Evolutionary conservation across 92 coral and sea anemone genomes (phyloP).

Genomic region (Porites evermanni): DNA sequence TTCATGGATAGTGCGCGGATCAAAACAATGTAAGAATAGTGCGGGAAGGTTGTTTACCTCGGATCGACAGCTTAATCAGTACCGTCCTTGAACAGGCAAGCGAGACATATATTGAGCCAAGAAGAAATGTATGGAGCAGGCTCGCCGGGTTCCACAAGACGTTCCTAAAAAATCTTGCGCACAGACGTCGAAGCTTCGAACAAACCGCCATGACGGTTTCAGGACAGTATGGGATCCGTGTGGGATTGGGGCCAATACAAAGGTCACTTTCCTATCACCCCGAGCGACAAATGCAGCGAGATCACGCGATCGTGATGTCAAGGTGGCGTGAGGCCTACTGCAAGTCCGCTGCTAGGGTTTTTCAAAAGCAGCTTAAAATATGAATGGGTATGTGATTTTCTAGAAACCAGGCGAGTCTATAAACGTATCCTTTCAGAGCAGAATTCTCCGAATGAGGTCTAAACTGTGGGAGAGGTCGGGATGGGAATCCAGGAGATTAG

Average conservation of each 20-base stretch:
- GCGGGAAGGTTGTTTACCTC: conserved; percentile 51
- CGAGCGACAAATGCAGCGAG: too few species aligned
- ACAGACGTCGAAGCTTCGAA: conserved; percentile 4
- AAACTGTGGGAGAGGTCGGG: too few species aligned
- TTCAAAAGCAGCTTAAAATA: too few species aligned
- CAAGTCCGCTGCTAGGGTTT: too few species aligned
- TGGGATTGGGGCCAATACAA: neutral
- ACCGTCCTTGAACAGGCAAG: conserved; percentile 79
- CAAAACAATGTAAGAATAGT: neutral
- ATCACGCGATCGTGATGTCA: neutral
- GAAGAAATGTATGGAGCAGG: conserved; percentile 42
- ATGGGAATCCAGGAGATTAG: too few species aligned
- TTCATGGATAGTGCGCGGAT: neutral
- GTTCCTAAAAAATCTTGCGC: neutral
- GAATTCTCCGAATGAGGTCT: too few species aligned
- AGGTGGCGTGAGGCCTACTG: too few species aligned
- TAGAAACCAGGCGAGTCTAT: too few species aligned
- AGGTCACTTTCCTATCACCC: neutral
- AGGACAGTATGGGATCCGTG: neutral
- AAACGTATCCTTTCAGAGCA: too few species aligned
- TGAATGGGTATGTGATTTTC: too few species aligned
- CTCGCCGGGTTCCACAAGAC: conserved; percentile 42
- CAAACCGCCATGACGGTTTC: neutral
- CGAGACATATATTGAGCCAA: conserved; percentile 32
- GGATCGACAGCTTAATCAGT: conserved; percentile 73